Base-by-base conservation (phyloP, 1,140 invertebrate genomes). In the Caerostris extrusa region DNA sequence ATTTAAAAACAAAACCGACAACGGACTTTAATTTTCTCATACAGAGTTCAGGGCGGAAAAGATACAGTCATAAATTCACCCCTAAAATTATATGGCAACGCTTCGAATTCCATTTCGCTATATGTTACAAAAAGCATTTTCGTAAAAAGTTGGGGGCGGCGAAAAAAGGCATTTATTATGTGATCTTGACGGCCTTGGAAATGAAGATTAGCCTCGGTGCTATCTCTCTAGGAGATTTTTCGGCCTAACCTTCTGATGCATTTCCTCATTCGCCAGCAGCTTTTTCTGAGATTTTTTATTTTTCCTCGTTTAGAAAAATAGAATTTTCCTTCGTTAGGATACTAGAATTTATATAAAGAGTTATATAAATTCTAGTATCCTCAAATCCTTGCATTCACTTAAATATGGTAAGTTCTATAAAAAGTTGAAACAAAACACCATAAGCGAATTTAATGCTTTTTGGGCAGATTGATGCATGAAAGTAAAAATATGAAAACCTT, bases 151-250 rank as follows among this genome's bases (percentile, higher is more conserved):
- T 93, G 82, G 83, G 91, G 91, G 91, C 82, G 82, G 82, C 8
- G 56, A 77, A 91, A 91, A n/a, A 60, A 71, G 64, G 83, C 83
- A 93, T 93, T 93, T 93, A 93, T 93, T 93, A 93, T 87, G 50
- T n/a, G 83, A 87, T 87, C 81, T 77, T 86, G 91, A 87, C 64
- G 91, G 91, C 91, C 91, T 93, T 93, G 91, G 81, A 93, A 93
- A 77, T 53, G 64, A 71, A 93, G 83, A 93, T 87, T 77, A 58
- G 82, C 61, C 91, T 87, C 82, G 85, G 91, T 85, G 81, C 10
- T 19, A 85, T 92, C 71, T 77, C 87, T 90, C n/a, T 67, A 57
- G 50, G 60, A 69, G 89, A 90, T 61, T 86, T 92, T 67, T 17
- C 10, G n/a, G 58, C 56, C 67, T 69, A 81, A n/a, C 67, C 89